Evolutionary conservation across 2,113 vertebrate species (phyloP).

Genomic region (Limanda limanda): DNA sequence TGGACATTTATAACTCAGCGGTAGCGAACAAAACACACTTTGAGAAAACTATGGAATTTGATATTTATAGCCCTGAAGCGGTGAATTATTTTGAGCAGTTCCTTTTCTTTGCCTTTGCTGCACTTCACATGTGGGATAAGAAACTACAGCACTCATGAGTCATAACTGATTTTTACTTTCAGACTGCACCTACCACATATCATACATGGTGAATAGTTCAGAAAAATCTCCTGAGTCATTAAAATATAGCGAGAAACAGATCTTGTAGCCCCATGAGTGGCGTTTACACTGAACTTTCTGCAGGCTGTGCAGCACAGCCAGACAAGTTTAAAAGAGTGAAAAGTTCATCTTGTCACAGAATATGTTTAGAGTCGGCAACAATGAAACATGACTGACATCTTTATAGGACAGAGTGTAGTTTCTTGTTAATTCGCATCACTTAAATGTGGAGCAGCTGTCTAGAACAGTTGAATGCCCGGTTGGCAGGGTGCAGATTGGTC

Average conservation of each 20-base stretch:
- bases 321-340: constrained; percentile 42
- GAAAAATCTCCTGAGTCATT: constrained; percentile 58
- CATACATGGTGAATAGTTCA: constrained; percentile 52
- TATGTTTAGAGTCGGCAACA: constrained; percentile 12
- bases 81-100: constrained; percentile 72
- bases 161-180: constrained; percentile 70
- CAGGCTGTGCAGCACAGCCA: constrained; percentile 20
- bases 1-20: constrained; percentile 68
- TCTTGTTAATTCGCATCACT: constrained; percentile 46
- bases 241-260: constrained; percentile 49
- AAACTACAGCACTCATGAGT: constrained; percentile 66
- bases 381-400: constrained; percentile 31
- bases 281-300: constrained; percentile 6
- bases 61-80: constrained; percentile 42
- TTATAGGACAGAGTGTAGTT: constrained; percentile 30
- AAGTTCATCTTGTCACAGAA: constrained; percentile 46
- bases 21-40: constrained; percentile 68
- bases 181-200: constrained; percentile 61
- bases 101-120: constrained; percentile 55
- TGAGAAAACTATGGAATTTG: constrained; percentile 67
- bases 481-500: constrained; percentile 60
- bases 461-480: constrained; percentile 61
- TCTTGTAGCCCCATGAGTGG: constrained; percentile 25
- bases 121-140: constrained; percentile 49
- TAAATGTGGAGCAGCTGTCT: constrained; percentile 70